Conservation (phyloP, 2,113 vertebrate genomes). For the Nothobranchius furzeri region DNA sequence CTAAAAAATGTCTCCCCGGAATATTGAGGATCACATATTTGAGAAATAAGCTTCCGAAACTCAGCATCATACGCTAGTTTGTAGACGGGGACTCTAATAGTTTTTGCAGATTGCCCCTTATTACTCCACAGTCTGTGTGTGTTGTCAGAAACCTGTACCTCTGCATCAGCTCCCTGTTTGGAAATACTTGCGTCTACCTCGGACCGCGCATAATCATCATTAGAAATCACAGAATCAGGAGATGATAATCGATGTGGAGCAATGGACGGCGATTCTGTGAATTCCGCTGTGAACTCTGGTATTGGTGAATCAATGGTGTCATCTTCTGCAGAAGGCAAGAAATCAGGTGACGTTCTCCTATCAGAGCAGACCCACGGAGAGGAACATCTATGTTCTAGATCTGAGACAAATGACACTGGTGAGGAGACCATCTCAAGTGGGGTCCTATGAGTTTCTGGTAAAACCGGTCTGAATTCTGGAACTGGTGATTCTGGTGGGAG, state of each 20-base stretch:
- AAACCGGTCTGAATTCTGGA: not conserved
- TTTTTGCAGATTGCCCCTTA: conserved; percentile 17
- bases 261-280: not conserved
- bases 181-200: conserved; percentile 3
- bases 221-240: conserved; percentile 18
- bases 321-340: conserved; percentile 25
- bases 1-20: conserved; percentile 56
- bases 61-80: conserved; percentile 57
- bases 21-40: conserved; percentile 72
- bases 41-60: conserved; percentile 67
- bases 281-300: conserved; percentile 9
- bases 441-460: not conserved
- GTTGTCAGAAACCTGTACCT: conserved; percentile 13
- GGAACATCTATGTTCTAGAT: conserved; percentile 21
- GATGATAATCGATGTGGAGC: conserved; percentile 31
- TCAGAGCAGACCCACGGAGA: conserved; percentile 18
- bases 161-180: conserved; percentile 30
- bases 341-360: conserved; percentile 38
- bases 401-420: conserved; percentile 21
- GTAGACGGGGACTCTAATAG: conserved; percentile 36
- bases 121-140: not conserved
- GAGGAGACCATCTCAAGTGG: conserved; percentile 13
- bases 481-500: not conserved
- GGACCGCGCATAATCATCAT: conserved; percentile 25
- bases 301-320: conserved; percentile 16